phyloP scores from a whole-genome alignment of 2,797 vertebrate genomes.

The Champsocephalus gunnari region DNA sequence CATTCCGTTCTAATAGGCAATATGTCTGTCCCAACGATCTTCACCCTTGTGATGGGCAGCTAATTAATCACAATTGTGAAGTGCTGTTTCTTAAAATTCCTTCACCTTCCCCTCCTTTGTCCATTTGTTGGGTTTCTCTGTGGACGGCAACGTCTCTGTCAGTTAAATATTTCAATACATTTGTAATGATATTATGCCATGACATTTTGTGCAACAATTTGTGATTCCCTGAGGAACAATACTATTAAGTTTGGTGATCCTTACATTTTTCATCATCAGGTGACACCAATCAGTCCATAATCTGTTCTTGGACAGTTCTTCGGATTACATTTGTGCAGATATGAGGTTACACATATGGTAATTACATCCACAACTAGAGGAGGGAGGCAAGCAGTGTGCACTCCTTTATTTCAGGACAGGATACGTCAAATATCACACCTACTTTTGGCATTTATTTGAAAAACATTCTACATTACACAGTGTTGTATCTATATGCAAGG shows the following conservation, averaged over 20 bases:
- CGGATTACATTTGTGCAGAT: too few species aligned
- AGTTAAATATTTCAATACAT: background rate
- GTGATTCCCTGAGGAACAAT: background rate
- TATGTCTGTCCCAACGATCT: constrained; percentile 59
- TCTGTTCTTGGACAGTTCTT: background rate
- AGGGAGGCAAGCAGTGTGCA: too few species aligned
- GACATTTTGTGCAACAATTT: background rate
- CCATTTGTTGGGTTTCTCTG: background rate
- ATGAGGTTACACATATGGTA: too few species aligned
- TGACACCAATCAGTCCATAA: background rate
- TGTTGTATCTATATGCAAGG: background rate
- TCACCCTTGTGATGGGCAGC: constrained; percentile 67
- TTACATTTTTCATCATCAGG: background rate
- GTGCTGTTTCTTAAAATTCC: constrained; percentile 15
- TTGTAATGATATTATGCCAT: background rate
- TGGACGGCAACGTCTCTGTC: background rate
- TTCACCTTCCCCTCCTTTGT: constrained; percentile 18
- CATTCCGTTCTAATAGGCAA: constrained; percentile 68
- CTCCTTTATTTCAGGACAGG: background rate
- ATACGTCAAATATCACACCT: background rate
- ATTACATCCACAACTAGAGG: too few species aligned
- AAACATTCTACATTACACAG: background rate
- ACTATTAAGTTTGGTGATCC: background rate
- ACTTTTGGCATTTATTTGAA: background rate
- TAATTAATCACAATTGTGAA: constrained; percentile 76